Base-by-base conservation (phyloP, 2,113 vertebrate species). In the Micronycteris hirsuta region DNA sequence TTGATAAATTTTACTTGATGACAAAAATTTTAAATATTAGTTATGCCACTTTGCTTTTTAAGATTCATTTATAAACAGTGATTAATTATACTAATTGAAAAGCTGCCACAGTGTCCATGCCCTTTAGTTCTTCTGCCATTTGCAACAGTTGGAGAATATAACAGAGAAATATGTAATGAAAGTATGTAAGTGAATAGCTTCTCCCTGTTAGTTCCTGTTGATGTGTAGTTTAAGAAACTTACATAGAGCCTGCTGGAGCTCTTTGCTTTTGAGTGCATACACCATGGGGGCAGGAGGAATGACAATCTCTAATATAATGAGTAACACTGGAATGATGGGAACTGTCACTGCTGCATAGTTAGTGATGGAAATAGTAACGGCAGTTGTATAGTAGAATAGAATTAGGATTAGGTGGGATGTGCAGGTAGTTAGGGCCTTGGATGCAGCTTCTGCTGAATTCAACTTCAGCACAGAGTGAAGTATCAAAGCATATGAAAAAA, bases 381-480 rank as follows among this genome's bases (percentile, higher is more conserved):
- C 7, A 0, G 16, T 7, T 14, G 89, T 93, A 22, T 97, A 96
- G 89, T 96, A 97, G 41, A 94, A 95, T 1, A 96, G 0, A 16
- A 94, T 97, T 10, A 97, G 49, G 3, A 97, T 96, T 67, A 91
- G 77, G 13, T 97, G 96, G 28, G 94, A 91, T 2, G 45, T 91
- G 22, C 92, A 95, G n/a, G 95, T 97, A 11, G 71, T 96, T 24
- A 97, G 41, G 31, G 96, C 95, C 13, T 97, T 96, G 12, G 82
- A 91, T 22, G 77, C 82, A 56, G 97, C 93, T 93, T 95, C 93
- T 77, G 26, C 16, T 58, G 89, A 96, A 7, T 93, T 96, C 33
- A 93, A 4, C 14, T 74, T 97, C 7, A 97, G n/a, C n/a, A 97
- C 95, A 95, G 95, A 94, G 2, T 26, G 10, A 45, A 97, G 76